Evolutionary conservation across 1,140 invertebrate species (phyloP), one percentile per base, ranked within the genome.

Genomic region (Plodia interpunctella): DNA sequence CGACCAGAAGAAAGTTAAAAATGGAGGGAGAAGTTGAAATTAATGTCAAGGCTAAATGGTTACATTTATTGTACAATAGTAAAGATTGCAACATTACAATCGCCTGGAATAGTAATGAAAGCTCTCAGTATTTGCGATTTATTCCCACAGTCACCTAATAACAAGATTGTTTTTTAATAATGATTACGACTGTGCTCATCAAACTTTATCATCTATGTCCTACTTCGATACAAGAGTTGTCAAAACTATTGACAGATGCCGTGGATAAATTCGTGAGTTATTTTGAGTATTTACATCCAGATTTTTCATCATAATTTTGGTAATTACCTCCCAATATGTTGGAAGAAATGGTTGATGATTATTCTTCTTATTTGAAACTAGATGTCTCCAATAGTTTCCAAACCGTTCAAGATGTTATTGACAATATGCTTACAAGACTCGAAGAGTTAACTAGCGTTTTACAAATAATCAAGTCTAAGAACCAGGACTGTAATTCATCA

Each of bases 351-450:
- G 81, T 78, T 13, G 73, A 76, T 32, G 83, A 88, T 59, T 91
- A 91, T 70, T 66, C 87, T 49, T 74, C 79, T 52, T 90, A 88
- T 62, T 77, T 90, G 18, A 90, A 90, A 63, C 58, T 90, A 10
- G 84, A 91, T 69, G 68, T 90, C 9, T 54, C 66, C 35, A 78
- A 68, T 69, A 84, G 80, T 68, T 83, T 90, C 57, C 79, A 90
- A 76, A 85, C 80, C 13, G 74, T 90, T 18, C 89, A 90, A 77
- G 81, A 90, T 77, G 78, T 87, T 50, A 87, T 91, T 44, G 90
- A 91, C 60, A 90, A 90, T 61, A 90, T 91, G 85, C 72, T 91
- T 49, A 91, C 90, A 19, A 80, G 90, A 65, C 70, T 91, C 6
- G 90, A 91, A 73, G 90, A 91, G 71, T 74, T 91, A 56, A 79